These are phyloP conservation scores for Amphiura filiformis DNA, from an alignment of 35 echinoderm and acorn worm species.

Conservation along the genomic window DNA sequence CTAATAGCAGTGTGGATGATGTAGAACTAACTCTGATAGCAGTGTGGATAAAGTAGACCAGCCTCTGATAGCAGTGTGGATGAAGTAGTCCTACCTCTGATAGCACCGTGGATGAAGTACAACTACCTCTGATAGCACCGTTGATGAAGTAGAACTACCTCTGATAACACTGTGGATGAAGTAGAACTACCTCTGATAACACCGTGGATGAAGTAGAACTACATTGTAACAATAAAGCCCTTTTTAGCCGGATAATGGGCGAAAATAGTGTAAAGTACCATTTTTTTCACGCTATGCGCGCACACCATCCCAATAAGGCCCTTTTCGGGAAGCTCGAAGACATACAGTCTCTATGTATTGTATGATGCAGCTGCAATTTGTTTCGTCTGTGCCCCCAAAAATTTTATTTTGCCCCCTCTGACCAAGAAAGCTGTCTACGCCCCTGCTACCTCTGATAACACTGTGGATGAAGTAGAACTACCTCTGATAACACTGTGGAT, in stretches of 20 bases:
- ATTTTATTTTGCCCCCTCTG: no score
- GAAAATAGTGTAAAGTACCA: no score
- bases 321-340: no score
- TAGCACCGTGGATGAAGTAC: background rate
- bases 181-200: background rate
- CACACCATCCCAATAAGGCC: no score
- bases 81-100: background rate
- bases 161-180: background rate
- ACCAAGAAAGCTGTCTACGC: no score
- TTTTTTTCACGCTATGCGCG: no score
- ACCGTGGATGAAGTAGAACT: background rate
- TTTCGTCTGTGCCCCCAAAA: no score
- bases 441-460: no score
- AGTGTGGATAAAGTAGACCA: background rate
- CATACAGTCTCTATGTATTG: background rate
- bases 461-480: background rate
- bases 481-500: background rate
- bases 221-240: no score
- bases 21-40: constrained; percentile 3
- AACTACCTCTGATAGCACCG: background rate
- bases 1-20: background rate
- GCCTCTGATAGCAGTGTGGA: background rate
- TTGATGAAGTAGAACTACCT: background rate
- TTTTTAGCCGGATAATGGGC: no score
- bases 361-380: background rate